Evolutionary conservation across 2,888 invertebrate species (phyloP).

Genomic region (Hartigia nigra): DNA sequence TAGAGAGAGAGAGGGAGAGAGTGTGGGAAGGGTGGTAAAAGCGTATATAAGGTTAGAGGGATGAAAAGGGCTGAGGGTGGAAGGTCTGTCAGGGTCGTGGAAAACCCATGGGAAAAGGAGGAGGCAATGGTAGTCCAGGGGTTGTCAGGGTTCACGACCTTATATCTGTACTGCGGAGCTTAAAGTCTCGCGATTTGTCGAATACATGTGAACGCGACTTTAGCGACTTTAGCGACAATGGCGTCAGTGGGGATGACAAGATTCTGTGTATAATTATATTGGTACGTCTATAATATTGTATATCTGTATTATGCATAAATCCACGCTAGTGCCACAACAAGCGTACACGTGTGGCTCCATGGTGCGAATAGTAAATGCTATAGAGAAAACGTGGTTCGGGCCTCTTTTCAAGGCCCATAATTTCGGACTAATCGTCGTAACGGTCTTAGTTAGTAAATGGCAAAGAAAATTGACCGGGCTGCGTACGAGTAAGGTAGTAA

Average conservation of each 20-base stretch:
- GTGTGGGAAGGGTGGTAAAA: constrained; percentile 20
- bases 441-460: constrained; percentile 35
- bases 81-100: constrained; percentile 1
- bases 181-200: background rate
- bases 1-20: constrained; percentile 9
- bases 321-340: background rate
- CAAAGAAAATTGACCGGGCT: constrained; percentile 36
- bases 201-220: background rate
- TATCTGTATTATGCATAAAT: too few relatives aligned
- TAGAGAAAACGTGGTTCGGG: background rate
- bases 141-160: background rate
- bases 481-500: constrained; percentile 32
- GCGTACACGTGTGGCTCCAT: background rate
- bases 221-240: too few relatives aligned
- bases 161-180: background rate
- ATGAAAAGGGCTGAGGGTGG: background rate
- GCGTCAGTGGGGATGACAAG: background rate
- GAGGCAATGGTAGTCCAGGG: background rate
- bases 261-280: background rate
- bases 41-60: background rate
- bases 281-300: background rate
- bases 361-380: background rate
- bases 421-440: constrained; percentile 32
- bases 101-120: background rate
- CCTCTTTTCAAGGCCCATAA: background rate